Conservation (phyloP, 2,797 vertebrate genomes). For the Sphenopsis melanotis region DNA sequence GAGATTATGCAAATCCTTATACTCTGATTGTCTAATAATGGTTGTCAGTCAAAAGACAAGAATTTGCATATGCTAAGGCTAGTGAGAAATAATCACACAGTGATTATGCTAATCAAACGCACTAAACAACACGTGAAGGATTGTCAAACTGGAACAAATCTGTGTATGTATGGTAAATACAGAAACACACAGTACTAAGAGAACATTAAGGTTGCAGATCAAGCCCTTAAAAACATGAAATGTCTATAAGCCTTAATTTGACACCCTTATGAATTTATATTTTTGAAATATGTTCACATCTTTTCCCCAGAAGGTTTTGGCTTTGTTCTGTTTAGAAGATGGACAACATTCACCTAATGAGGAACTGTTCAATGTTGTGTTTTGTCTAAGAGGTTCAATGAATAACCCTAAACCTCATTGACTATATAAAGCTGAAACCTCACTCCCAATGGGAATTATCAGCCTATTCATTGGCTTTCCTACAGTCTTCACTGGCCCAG, state of each 20-base stretch:
- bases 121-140: slow-evolving; percentile 29
- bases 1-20: slow-evolving; percentile 57
- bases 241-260: background rate
- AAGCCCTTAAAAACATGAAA: background rate
- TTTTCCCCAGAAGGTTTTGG: background rate
- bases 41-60: slow-evolving; percentile 56
- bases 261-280: background rate
- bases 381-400: background rate
- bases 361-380: background rate
- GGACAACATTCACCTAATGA: background rate
- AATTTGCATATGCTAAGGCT: slow-evolving; percentile 56
- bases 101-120: slow-evolving; percentile 50
- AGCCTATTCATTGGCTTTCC: background rate
- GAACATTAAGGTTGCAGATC: background rate
- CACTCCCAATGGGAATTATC: background rate
- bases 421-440: background rate
- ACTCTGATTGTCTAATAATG: slow-evolving; percentile 57
- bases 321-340: background rate
- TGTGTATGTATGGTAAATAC: background rate
- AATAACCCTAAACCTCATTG: background rate
- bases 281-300: background rate
- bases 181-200: background rate
- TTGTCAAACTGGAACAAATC: slow-evolving; percentile 51
- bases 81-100: slow-evolving; percentile 46
- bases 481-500: background rate